These are phyloP conservation scores for Amiota minor DNA, from an alignment of 2,888 invertebrate species.

Conservation along the genomic window DNA sequence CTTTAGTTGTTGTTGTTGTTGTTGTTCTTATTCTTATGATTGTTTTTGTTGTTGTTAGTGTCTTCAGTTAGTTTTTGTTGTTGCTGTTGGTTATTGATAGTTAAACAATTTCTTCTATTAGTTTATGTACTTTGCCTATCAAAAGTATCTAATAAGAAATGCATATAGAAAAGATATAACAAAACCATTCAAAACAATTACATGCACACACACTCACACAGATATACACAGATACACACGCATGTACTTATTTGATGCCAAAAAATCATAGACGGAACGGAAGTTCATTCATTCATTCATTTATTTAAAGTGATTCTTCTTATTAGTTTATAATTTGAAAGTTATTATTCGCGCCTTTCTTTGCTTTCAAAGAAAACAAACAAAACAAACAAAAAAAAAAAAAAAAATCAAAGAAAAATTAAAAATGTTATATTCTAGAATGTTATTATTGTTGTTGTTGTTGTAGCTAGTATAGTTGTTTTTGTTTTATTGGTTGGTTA, in stretches of 20 bases:
- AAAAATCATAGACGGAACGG: conserved; percentile 46
- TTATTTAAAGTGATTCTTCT: conserved; percentile 35
- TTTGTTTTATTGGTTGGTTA: too few relatives aligned
- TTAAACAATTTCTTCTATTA: too few relatives aligned
- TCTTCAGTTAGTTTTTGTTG: too few relatives aligned
- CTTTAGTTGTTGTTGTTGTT: conserved; percentile 57
- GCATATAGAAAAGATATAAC: conserved; percentile 43
- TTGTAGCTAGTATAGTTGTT: not conserved
- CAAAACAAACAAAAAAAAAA: conserved; percentile 27
- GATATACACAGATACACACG: not conserved
- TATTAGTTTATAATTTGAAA: conserved; percentile 64
- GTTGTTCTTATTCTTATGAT: not conserved
- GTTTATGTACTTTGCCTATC: too few relatives aligned
- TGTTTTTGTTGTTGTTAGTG: conserved; percentile 1
- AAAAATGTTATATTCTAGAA: conserved; percentile 34
- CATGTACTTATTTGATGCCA: not conserved
- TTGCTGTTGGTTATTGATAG: not conserved
- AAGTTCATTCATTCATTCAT: conserved; percentile 53
- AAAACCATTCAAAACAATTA: too few relatives aligned
- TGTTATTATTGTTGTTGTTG: conserved; percentile 6
- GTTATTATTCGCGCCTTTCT: conserved; percentile 50
- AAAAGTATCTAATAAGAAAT: conserved; percentile 52
- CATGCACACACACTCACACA: too few relatives aligned
- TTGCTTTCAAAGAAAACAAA: not conserved
- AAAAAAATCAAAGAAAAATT: conserved; percentile 22